Conservation (phyloP, 2,797 vertebrate genomes). For the Otolemur crassicaudatus region DNA sequence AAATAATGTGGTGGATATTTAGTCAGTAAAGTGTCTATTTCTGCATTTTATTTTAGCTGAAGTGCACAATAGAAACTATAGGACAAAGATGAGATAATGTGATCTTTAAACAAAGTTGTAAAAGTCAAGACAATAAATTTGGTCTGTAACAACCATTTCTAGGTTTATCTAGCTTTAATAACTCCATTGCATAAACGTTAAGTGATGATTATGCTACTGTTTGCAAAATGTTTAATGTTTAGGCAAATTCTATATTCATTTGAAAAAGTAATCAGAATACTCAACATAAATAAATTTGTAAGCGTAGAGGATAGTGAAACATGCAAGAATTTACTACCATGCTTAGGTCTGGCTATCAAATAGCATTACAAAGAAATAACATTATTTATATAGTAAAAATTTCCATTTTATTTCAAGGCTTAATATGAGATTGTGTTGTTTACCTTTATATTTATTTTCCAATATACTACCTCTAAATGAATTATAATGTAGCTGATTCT, state of each 20-base stretch:
- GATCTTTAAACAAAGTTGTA: conserved; percentile 19
- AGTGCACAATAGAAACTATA: background rate
- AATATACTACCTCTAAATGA: conserved; percentile 30
- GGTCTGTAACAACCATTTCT: background rate
- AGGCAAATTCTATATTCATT: background rate
- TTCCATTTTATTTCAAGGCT: conserved; percentile 24
- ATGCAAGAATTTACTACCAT: background rate
- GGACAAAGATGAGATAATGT: background rate
- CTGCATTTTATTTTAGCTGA: background rate
- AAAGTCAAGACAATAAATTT: conserved; percentile 7
- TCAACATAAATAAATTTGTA: background rate
- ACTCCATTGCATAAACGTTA: background rate
- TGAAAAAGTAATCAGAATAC: conserved; percentile 4
- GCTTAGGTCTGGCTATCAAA: background rate
- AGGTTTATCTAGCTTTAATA: background rate
- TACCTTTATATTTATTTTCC: conserved; percentile 23
- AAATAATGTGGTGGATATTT: conserved; percentile 36
- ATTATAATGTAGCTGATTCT: background rate
- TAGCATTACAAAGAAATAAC: background rate
- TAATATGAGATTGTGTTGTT: background rate
- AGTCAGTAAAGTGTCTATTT: background rate
- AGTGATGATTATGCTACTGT: background rate
- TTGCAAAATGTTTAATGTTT: background rate
- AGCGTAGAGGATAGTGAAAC: background rate
- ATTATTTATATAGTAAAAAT: background rate